These are phyloP conservation scores for Tonatia bakeri DNA, from an alignment of 2,113 vertebrate genomes.

Conservation along the genomic window DNA sequence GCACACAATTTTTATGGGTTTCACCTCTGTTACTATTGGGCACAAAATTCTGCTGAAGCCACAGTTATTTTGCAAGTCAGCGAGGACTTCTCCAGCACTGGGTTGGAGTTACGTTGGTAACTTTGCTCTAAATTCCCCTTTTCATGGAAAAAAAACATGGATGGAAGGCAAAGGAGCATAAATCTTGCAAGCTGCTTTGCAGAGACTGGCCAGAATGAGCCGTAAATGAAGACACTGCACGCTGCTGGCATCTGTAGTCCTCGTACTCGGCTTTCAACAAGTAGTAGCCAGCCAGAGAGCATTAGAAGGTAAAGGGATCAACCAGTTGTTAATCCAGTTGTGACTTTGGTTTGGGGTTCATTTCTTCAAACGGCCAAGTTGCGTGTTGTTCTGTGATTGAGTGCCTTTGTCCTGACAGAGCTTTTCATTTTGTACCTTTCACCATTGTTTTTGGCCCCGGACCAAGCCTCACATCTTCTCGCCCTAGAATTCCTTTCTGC, in stretches of 20 bases:
- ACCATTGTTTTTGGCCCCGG: constrained; percentile 81
- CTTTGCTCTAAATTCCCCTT: constrained; percentile 72
- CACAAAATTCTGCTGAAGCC: constrained; percentile 55
- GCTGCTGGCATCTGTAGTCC: not conserved
- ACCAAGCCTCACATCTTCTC: constrained; percentile 84
- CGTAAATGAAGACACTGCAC: constrained; percentile 37
- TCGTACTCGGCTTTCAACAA: constrained; percentile 24
- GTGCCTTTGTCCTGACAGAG: constrained; percentile 77
- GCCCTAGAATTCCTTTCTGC: constrained; percentile 82
- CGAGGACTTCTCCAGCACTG: constrained; percentile 59
- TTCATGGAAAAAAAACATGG: constrained; percentile 56
- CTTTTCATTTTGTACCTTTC: constrained; percentile 79
- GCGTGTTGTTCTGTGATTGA: constrained; percentile 70
- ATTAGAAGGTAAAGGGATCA: constrained; percentile 71
- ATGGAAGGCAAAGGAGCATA: constrained; percentile 32
- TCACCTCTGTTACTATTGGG: constrained; percentile 68
- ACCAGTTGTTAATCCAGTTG: constrained; percentile 70
- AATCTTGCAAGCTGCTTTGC: constrained; percentile 62
- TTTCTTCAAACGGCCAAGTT: constrained; percentile 72
- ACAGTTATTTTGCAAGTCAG: constrained; percentile 76
- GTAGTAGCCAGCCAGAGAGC: not conserved
- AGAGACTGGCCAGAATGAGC: not conserved
- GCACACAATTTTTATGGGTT: constrained; percentile 46
- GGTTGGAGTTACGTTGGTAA: constrained; percentile 64
- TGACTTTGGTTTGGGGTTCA: constrained; percentile 69